Evolutionary conservation across 2,797 vertebrate species (phyloP).

Genomic region (Ataeniobius toweri): DNA sequence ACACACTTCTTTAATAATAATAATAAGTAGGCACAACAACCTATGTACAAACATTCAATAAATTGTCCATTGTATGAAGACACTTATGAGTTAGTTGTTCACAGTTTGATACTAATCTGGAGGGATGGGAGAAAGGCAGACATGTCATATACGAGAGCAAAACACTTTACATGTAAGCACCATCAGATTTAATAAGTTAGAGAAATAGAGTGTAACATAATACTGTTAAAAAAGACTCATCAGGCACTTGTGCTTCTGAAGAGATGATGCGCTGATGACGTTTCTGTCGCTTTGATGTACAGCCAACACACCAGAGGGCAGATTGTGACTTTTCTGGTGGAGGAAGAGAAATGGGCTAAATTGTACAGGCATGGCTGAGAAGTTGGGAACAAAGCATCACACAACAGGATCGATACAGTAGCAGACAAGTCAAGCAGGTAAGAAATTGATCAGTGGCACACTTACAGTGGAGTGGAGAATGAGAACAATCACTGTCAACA

Average conservation of each 20-base stretch:
- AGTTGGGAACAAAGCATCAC: slow-evolving; percentile 49
- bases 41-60: slow-evolving; percentile 63
- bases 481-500: slow-evolving; percentile 18
- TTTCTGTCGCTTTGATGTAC: slow-evolving; percentile 1
- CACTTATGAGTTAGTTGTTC: slow-evolving; percentile 44
- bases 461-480: slow-evolving; percentile 33
- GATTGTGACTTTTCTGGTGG: slow-evolving; percentile 3
- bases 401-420: slow-evolving; percentile 49
- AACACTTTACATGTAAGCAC: slow-evolving; percentile 22
- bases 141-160: slow-evolving; percentile 20
- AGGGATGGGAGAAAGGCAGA: slow-evolving; percentile 1
- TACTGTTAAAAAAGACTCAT: slow-evolving; percentile 14
- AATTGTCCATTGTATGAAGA: slow-evolving; percentile 49
- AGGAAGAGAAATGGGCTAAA: slow-evolving; percentile 29
- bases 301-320: slow-evolving; percentile 51
- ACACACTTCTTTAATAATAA: slow-evolving; percentile 48
- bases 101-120: slow-evolving; percentile 41
- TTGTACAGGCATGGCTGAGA: slow-evolving; percentile 30
- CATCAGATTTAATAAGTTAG: slow-evolving; percentile 25
- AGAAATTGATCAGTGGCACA: slow-evolving; percentile 49
- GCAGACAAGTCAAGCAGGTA: slow-evolving; percentile 48
- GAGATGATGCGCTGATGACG: slow-evolving; percentile 11
- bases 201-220: slow-evolving; percentile 36
- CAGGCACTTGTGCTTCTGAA: slow-evolving; percentile 21
- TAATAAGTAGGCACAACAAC: slow-evolving; percentile 42